Percentiles rank a stretch among this genome's conserved stretches.
Evolutionary conservation across 2,888 invertebrate species (phyloP).

Genomic region (Halictus quadricinctus): DNA sequence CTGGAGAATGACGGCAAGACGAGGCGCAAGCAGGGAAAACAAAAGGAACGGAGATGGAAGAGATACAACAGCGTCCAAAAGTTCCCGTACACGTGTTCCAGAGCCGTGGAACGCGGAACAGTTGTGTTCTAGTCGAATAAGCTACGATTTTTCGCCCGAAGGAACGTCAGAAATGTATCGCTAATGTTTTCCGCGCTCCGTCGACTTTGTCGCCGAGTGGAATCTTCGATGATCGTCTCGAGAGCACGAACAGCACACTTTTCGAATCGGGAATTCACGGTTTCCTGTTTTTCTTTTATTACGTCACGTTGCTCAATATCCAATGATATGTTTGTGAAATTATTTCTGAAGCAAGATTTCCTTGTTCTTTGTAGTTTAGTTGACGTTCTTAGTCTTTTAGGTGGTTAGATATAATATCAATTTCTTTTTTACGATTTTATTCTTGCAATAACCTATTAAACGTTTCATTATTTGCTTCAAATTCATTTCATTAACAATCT

Average conservation of each 20-base stretch:
- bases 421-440: background rate
- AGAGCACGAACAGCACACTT: background rate
- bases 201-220: background rate
- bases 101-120: background rate
- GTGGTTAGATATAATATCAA: background rate
- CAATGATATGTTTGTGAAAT: background rate
- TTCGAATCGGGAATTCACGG: background rate
- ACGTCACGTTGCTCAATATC: background rate
- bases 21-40: background rate
- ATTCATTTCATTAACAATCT: background rate
- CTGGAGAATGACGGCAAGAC: background rate
- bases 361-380: background rate
- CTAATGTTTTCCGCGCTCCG: background rate
- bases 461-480: background rate
- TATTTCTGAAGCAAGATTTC: background rate
- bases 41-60: constrained; percentile 9
- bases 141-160: background rate
- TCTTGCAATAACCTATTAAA: background rate
- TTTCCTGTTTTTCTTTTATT: background rate
- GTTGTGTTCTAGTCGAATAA: constrained; percentile 4
- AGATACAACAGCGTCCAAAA: constrained; percentile 8
- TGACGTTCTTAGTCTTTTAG: no score
- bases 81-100: constrained; percentile 6
- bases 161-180: background rate
- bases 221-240: background rate